Evolutionary conservation across 2,113 vertebrate genomes (phyloP).

Genomic region (Triplophysa rosa): DNA sequence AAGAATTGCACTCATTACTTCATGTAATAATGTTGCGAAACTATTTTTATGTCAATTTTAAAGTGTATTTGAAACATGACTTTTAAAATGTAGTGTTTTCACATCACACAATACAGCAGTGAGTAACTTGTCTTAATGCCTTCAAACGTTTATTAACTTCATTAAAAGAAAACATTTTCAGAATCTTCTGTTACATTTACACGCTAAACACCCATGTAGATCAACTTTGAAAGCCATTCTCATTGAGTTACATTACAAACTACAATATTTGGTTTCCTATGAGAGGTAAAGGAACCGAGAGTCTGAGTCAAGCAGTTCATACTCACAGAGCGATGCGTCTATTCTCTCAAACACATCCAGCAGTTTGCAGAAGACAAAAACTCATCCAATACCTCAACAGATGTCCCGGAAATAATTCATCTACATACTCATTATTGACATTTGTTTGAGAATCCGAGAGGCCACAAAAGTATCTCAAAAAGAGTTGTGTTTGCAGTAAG

Average conservation of each 20-base stretch:
- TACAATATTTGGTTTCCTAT: not conserved
- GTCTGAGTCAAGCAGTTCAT: conserved; percentile 11
- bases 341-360: conserved; percentile 41
- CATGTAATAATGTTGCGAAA: no score
- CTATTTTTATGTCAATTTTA: no score
- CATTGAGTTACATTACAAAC: not conserved
- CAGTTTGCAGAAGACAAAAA: conserved; percentile 43
- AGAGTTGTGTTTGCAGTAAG: conserved; percentile 65
- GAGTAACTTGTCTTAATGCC: no score
- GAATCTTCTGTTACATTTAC: not conserved
- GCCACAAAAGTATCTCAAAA: conserved; percentile 68
- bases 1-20: no score
- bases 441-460: conserved; percentile 59
- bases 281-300: not conserved
- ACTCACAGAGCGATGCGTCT: conserved; percentile 67
- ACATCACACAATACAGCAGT: no score
- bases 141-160: no score
- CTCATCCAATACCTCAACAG: conserved; percentile 23
- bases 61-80: no score
- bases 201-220: not conserved
- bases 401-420: conserved; percentile 32
- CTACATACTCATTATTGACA: conserved; percentile 63
- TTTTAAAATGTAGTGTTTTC: no score
- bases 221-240: not conserved
- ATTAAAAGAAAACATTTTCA: no score